Base-by-base conservation (phyloP, 1,140 invertebrate species). In the Triops cancriformis region DNA sequence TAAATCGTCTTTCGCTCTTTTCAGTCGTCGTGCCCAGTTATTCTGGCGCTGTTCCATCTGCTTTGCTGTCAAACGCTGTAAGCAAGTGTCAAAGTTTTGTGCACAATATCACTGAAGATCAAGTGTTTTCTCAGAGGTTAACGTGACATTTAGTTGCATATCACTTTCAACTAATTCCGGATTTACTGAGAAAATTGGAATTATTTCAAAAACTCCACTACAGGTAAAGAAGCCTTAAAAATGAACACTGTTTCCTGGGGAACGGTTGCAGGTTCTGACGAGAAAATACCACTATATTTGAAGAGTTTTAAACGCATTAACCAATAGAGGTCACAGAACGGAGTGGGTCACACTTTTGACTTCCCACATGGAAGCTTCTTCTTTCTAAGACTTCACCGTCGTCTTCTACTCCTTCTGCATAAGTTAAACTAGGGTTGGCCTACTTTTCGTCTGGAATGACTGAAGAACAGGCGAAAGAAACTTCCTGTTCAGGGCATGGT, bases 301-400 rank as follows among this genome's bases (percentile, higher is more conserved):
- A n/a, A n/a, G n/a, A n/a, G n/a, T n/a, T n/a, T n/a, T n/a, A 7
- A 37, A 37, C 2, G 7, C 31, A 37, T 37, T 37, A n/a, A n/a
- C n/a, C 7, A 37, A 37, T 64, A n/a, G 51, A 64, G 51, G 51
- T 64, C 51, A 64, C 51, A 64, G 14, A 64, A 64, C 51, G 51
- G 51, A 64, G 51, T 64, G 51, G 51, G 51, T 64, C 51, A 64
- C 51, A 9, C 51, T 9, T 64, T 64, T 64, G 51, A 64, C 51
- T 64, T n/a, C 51, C 51, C 51, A 37, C 51, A 64, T 64, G 51
- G 23, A n/a, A 64, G 51, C 6, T 18, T 5, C 18, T 64, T 64
- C 51, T 23, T 64, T 23, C 23, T 14, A 23, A n/a, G 14, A 11
- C 51, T 64, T 64, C 23, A 12, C 18, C 18, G 10, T 18, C 23